These are phyloP conservation scores for Leptopterna dolabrata DNA, from an alignment of 2,888 invertebrate genomes.

Conservation along the genomic window DNA sequence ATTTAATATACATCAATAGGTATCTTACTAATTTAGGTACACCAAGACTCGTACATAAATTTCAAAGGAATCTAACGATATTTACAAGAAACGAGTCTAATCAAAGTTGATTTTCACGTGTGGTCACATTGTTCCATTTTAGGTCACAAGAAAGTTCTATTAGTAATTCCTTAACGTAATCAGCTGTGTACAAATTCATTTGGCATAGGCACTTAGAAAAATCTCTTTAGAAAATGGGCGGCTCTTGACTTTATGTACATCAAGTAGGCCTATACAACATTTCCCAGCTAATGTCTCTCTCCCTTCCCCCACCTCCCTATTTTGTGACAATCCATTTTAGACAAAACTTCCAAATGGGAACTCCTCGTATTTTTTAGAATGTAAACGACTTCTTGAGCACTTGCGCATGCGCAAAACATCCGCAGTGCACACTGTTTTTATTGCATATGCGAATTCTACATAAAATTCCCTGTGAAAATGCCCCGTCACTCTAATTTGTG, in stretches of 20 bases:
- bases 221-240: constrained; percentile 46
- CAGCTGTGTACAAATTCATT: constrained; percentile 41
- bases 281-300: too few species aligned
- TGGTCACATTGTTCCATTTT: constrained; percentile 27
- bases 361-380: too few species aligned
- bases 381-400: too few species aligned
- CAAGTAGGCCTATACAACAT: too few species aligned
- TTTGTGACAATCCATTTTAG: too few species aligned
- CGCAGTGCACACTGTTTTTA: too few species aligned
- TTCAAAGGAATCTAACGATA: neutral
- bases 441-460: too few species aligned
- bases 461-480: too few species aligned
- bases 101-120: neutral
- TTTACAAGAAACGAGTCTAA: constrained; percentile 5
- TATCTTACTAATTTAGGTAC: neutral
- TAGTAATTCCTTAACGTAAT: constrained; percentile 6
- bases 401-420: too few species aligned
- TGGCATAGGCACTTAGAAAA: constrained; percentile 51
- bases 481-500: too few species aligned
- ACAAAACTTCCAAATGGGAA: too few species aligned
- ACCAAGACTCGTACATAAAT: constrained; percentile 18
- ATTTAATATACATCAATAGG: neutral
- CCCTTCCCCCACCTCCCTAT: too few species aligned
- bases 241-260: constrained; percentile 30
- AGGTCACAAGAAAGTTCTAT: constrained; percentile 8